phyloP scores from a whole-genome alignment of 2,113 vertebrate genomes.

The Xiphias gladius region DNA sequence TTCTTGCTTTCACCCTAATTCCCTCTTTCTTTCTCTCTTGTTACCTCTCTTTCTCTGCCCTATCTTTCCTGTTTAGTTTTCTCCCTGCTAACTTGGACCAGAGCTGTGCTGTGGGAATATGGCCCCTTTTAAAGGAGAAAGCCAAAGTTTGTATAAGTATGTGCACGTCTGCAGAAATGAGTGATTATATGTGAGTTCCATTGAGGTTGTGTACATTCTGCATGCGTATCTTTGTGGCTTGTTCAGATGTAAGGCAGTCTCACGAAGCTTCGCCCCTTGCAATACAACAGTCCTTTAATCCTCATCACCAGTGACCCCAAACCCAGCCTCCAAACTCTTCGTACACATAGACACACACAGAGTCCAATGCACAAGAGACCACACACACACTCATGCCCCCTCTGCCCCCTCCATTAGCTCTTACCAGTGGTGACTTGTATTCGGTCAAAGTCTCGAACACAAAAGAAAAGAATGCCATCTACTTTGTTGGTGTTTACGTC shows the following conservation, averaged over 20 bases:
- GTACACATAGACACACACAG: slow-evolving; percentile 50
- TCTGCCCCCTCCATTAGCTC: slow-evolving; percentile 58
- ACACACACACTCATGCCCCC: slow-evolving; percentile 56
- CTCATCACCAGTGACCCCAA: slow-evolving; percentile 79
- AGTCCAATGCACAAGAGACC: slow-evolving; percentile 53
- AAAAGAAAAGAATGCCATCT: slow-evolving; percentile 46
- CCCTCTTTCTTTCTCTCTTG: slow-evolving; percentile 29
- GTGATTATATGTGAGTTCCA: slow-evolving; percentile 71
- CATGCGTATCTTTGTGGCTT: slow-evolving; percentile 63
- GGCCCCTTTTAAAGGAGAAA: slow-evolving; percentile 57
- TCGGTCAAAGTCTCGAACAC: slow-evolving; percentile 48
- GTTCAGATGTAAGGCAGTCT: slow-evolving; percentile 70
- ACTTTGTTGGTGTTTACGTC: slow-evolving; percentile 61
- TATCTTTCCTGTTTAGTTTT: slow-evolving; percentile 70
- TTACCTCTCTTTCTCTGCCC: slow-evolving; percentile 62
- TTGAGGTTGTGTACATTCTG: slow-evolving; percentile 59
- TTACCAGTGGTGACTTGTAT: slow-evolving; percentile 49
- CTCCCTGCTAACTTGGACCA: slow-evolving; percentile 64
- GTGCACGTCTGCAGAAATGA: slow-evolving; percentile 69
- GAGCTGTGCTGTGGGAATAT: slow-evolving; percentile 65
- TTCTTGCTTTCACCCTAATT: slow-evolving; percentile 23
- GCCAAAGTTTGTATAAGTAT: slow-evolving; percentile 65
- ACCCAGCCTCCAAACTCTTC: slow-evolving; percentile 66
- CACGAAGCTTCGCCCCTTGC: slow-evolving; percentile 69
- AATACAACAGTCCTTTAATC: slow-evolving; percentile 81